Evolutionary conservation across 1,140 invertebrate species (phyloP), one percentile per base, ranked within the genome.

Genomic region (Drosophila murphyi): DNA sequence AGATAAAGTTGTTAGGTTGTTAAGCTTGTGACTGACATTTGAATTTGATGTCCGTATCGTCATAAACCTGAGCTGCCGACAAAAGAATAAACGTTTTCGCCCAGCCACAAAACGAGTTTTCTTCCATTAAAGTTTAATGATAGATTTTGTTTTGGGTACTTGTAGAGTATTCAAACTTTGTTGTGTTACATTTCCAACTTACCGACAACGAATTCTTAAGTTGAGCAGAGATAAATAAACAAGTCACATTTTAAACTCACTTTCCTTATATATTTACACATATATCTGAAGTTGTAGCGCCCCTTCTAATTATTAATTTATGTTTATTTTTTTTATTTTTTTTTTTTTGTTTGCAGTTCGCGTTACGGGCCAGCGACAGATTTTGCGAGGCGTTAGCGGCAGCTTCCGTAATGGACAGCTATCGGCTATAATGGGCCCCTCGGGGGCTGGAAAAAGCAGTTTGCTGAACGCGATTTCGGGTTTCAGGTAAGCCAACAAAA

Each of bases 341-440:
- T 12, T 12, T 12, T 12, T 69, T 39, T 45, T 64, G 50, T 59
- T 76, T 74, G 29, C 63, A 92, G 91, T 89, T 74, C 88, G 91
- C 70, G 77, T 89, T 8, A 83, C 76, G 54, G 83, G 81, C 3
- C 65, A 86, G 12, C 91, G 87, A 12, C 78, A 77, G 91, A 74
- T 96, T 68, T 91, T 97, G 5, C 95, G 96, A 92, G 94, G 94
- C 56, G 94, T 96, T 2, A 95, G 94, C 72, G 96, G 96, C 52
- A 94, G 93, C 77, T 96, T 96, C 87, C 94, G 93, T 71, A 95
- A 96, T 43, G 96, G 96, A 6, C 94, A 97, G 76, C 93, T 97
- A 64, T 95, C 96, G 5, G 96, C 96, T 29, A 97, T 97, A 76
- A 97, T 97, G 96, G 96, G 97, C 39, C 96, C 96, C 12, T 96